A percentile compares a stretch with the other conserved stretches of the same genome.
phyloP scores from a whole-genome alignment of 2,888 invertebrate genomes.

The Willowsia nigromaculata region DNA sequence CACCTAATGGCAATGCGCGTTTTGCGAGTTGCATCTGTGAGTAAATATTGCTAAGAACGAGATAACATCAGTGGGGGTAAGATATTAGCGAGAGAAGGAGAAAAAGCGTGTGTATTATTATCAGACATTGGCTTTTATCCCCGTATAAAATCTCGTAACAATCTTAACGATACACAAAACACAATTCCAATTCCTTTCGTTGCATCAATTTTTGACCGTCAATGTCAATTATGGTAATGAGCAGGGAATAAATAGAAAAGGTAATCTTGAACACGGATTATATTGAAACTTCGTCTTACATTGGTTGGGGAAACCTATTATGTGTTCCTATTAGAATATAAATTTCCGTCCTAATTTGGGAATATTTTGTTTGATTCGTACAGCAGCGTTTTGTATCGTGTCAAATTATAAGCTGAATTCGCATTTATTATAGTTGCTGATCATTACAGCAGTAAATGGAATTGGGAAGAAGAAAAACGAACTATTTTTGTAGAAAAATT shows the following conservation, averaged over 20 bases:
- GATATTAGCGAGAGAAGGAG: too few relatives aligned
- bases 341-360: background rate
- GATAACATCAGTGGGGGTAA: too few relatives aligned
- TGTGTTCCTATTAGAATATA: background rate
- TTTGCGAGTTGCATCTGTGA: background rate
- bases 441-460: background rate
- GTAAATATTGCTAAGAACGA: slow-evolving; percentile 6
- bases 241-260: background rate
- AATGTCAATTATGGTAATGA: slow-evolving; percentile 17
- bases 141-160: background rate
- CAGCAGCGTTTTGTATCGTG: background rate
- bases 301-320: background rate
- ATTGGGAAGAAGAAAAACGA: background rate
- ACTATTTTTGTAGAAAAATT: background rate
- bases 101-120: too few relatives aligned
- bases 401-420: background rate
- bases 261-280: background rate
- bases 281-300: background rate
- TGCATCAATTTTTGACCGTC: slow-evolving; percentile 15
- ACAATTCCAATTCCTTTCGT: background rate
- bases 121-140: too few relatives aligned
- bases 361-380: background rate
- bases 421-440: background rate
- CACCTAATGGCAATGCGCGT: background rate
- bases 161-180: background rate